Evolutionary conservation across 2,888 invertebrate species (phyloP), one percentile per base, ranked within the genome.

Genomic region (Stramonita haemastoma): DNA sequence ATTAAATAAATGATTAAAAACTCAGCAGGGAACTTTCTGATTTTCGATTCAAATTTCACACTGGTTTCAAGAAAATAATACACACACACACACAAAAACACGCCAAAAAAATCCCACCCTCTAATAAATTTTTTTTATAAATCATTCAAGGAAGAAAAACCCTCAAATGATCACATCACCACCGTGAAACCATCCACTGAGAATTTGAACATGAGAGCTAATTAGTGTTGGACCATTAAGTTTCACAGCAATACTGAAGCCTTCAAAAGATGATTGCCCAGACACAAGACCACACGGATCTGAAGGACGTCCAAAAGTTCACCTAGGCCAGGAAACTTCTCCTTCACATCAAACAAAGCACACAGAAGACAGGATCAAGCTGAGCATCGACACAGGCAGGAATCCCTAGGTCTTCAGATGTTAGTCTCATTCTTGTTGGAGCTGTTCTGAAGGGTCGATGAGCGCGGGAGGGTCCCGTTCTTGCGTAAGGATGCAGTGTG

Each of bases 391-490:
- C 29, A 60, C 29, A 34, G 26, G 8, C 29, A 34, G 26, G 8
- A 22, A 46, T 22, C 32, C 32, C 79, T 17, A 83, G n/a, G 26
- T 32, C 79, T 29, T 90, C 88, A 90, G 88, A 90, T 90, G 73
- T 90, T 90, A 66, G 90, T 90, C 70, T 90, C 90, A 19, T 86
- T 88, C 60, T 90, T 91, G 70, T 79, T 83, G 89, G 87, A 85
- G 66, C 86, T 91, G 86, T 90, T 89, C 73, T 88, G 70, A 17
- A 88, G 56, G 15, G 92, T 93, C 56, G 91, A 91, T 89, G 92
- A 92, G 79, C 92, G 92, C 17, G 94, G 93, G 73, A 94, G 88
- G 6, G 94, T 93, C 88, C 94, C 94, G 86, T 94, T 94, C 89
- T 91, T 93, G 89, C 91, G 91, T 19, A 90, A 87, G 60, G 91